These are phyloP conservation scores for Odontothrips loti DNA, from an alignment of 2,888 invertebrate genomes.

Conservation along the genomic window DNA sequence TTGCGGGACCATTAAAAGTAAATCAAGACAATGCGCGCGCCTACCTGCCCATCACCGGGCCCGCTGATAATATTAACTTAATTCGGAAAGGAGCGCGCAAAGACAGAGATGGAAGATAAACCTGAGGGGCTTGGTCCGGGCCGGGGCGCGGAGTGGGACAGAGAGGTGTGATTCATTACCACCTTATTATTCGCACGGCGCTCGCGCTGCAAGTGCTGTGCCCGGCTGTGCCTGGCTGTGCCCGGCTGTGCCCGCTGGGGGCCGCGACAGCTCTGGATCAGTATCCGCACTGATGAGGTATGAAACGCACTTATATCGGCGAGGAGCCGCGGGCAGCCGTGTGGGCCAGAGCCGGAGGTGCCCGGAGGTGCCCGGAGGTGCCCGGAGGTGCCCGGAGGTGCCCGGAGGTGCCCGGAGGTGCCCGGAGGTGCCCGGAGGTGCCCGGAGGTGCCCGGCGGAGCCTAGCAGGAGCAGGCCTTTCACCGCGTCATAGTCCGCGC, in stretches of 20 bases:
- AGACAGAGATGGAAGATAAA: background rate
- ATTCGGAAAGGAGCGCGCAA: background rate
- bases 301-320: background rate
- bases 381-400: too few relatives aligned
- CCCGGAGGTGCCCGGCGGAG: too few relatives aligned
- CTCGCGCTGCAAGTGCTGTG: background rate
- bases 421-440: too few relatives aligned
- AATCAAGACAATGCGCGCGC: background rate
- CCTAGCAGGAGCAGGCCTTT: too few relatives aligned
- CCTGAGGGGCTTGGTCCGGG: background rate
- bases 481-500: too few relatives aligned
- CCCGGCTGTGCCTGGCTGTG: background rate
- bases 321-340: too few relatives aligned
- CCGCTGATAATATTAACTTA: background rate
- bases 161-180: background rate
- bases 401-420: too few relatives aligned
- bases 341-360: too few relatives aligned
- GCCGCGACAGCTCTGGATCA: background rate
- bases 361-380: too few relatives aligned
- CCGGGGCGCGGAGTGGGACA: background rate
- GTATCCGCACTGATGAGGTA: background rate
- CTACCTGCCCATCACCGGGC: background rate
- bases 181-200: constrained; percentile 5
- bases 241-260: background rate
- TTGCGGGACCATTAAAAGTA: constrained; percentile 13